Conservation (phyloP, 2,797 vertebrate species). For the Muraenolepis orangiensis region DNA sequence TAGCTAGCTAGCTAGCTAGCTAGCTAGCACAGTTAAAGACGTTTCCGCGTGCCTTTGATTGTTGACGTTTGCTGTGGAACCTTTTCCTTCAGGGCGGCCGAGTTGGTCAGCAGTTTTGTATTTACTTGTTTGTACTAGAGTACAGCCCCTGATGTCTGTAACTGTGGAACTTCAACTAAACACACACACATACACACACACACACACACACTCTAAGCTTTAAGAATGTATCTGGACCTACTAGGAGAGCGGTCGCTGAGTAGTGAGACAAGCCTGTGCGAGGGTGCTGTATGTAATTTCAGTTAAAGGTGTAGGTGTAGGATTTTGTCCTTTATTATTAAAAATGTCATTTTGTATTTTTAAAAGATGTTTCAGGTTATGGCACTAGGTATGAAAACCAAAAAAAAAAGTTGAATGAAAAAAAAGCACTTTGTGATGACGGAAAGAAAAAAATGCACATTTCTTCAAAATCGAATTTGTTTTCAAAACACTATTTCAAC, state of each 20-base stretch:
- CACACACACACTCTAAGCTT: constrained; percentile 63
- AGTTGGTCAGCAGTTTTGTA: constrained; percentile 27
- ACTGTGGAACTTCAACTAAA: constrained; percentile 21
- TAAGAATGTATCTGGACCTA: constrained; percentile 59
- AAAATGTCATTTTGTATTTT: constrained; percentile 21
- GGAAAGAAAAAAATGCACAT: constrained; percentile 61
- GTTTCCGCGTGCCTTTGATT: constrained; percentile 62
- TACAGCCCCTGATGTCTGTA: constrained; percentile 34
- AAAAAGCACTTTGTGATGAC: constrained; percentile 75
- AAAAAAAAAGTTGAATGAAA: constrained; percentile 69
- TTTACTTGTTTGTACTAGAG: constrained; percentile 24
- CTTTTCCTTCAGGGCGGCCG: constrained; percentile 41
- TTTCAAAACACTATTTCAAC: constrained; percentile 28
- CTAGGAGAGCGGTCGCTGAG: constrained; percentile 27
- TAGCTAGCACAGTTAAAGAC: too few species aligned
- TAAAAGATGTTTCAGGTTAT: constrained; percentile 54
- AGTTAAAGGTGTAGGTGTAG: constrained; percentile 45
- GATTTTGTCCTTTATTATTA: constrained; percentile 45
- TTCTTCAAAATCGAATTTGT: constrained; percentile 55
- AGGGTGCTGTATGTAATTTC: constrained; percentile 35
- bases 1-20: too few species aligned
- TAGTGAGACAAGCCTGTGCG: constrained; percentile 23
- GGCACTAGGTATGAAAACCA: constrained; percentile 70
- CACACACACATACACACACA: background rate
- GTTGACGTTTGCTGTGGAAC: constrained; percentile 35